Percentiles rank a stretch among this genome's conserved stretches.
phyloP scores from a whole-genome alignment of 2,888 invertebrate genomes.

The Proisotoma minuta region DNA sequence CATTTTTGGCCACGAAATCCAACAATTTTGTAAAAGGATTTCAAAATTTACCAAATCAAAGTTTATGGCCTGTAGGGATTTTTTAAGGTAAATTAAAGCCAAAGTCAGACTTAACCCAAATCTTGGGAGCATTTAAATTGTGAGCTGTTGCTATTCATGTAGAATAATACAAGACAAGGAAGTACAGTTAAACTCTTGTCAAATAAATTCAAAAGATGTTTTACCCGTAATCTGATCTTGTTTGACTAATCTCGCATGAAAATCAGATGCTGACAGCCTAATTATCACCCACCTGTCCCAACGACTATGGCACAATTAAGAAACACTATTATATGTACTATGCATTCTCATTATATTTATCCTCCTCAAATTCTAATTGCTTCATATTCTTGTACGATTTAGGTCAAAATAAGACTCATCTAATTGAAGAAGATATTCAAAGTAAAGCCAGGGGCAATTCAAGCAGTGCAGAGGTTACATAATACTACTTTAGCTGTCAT shows the following conservation, averaged over 20 bases:
- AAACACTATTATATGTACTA: no score
- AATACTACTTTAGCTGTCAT: neutral
- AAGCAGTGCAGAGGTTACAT: neutral
- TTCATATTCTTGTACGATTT: slow-evolving; percentile 8
- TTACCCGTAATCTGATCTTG: slow-evolving; percentile 7
- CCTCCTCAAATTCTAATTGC: slow-evolving; percentile 1
- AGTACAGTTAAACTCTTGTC: slow-evolving; percentile 13
- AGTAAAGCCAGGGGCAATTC: neutral
- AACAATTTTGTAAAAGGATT: no score
- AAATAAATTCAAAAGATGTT: slow-evolving; percentile 14
- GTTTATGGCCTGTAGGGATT: no score
- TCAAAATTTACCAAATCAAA: no score
- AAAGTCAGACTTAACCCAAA: neutral
- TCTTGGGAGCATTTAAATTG: neutral
- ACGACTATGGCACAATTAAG: no score
- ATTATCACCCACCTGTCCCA: slow-evolving; percentile 26
- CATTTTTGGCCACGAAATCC: no score
- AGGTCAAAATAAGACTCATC: neutral
- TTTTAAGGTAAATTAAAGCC: no score
- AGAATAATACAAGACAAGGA: slow-evolving; percentile 13
- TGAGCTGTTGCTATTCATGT: neutral
- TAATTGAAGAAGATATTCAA: neutral
- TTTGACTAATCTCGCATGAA: neutral
- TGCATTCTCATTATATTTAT: neutral
- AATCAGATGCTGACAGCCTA: slow-evolving; percentile 27